phyloP scores from a whole-genome alignment of 2,113 vertebrate species.

The Spermophilus dauricus region DNA sequence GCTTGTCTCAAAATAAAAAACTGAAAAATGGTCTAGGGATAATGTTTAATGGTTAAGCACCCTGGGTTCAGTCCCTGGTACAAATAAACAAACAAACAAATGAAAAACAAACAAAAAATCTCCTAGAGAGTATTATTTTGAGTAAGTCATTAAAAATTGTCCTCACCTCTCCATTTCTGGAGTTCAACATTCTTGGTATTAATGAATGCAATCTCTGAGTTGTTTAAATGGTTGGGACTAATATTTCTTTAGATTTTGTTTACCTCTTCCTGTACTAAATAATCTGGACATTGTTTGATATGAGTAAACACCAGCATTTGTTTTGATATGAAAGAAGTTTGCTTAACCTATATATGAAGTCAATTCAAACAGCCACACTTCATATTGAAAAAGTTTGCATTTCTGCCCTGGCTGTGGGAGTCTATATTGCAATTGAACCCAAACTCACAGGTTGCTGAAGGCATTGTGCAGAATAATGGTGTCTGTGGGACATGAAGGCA shows the following conservation, averaged over 20 bases:
- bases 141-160: neutral
- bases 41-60: no score
- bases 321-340: neutral
- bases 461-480: neutral
- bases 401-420: neutral
- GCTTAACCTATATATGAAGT: neutral
- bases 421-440: neutral
- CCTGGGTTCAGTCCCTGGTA: no score
- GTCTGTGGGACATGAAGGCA: no score
- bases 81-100: no score
- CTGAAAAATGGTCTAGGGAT: no score
- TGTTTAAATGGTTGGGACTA: conserved; percentile 41
- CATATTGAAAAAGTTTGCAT: neutral
- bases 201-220: neutral
- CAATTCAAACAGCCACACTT: neutral
- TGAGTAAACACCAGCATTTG: neutral
- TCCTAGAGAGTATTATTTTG: neutral
- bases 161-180: conserved; percentile 2
- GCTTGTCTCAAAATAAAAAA: no score
- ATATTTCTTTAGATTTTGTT: conserved; percentile 11
- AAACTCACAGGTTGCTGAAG: neutral
- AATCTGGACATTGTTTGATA: neutral
- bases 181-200: conserved; percentile 22
- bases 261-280: neutral
- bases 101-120: no score